A percentile compares a stretch with the other conserved stretches of the same genome.
Conservation (phyloP, 1,140 invertebrate species). For the Brachionus plicatilis region DNA sequence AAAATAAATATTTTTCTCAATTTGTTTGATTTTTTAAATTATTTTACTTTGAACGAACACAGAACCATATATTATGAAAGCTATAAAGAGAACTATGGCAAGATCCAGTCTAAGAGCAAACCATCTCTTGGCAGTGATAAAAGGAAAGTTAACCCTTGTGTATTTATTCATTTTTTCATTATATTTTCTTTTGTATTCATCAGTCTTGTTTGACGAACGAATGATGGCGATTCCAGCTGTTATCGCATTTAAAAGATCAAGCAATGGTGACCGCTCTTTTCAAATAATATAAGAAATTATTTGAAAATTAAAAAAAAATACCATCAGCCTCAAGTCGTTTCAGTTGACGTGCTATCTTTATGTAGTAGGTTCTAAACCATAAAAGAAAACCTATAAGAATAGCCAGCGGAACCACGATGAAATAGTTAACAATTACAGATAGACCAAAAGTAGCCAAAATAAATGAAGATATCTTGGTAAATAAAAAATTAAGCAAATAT, state of each 20-base stretch:
- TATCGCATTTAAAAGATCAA: neutral
- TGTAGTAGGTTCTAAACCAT: neutral
- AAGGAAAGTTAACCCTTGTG: neutral
- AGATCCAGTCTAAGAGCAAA: slow-evolving; percentile 8
- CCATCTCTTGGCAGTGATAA: neutral
- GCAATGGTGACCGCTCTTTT: neutral
- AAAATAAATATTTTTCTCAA: neutral
- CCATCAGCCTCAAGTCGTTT: neutral
- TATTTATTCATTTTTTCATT: neutral
- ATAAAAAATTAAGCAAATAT: neutral
- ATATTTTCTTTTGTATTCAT: neutral
- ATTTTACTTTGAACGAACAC: neutral
- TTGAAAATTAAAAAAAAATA: neutral
- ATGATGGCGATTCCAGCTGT: neutral
- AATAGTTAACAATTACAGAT: neutral
- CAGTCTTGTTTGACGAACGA: neutral
- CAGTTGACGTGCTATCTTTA: neutral
- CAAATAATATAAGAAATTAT: neutral
- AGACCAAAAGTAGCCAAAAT: neutral
- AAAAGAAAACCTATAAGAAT: neutral
- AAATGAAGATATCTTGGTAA: neutral
- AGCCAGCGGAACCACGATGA: neutral
- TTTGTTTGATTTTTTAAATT: neutral
- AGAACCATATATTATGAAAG: neutral
- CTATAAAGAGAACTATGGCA: neutral